Evolutionary conservation across 2,113 vertebrate genomes (phyloP), one percentile per base, ranked within the genome.

Genomic region (Erpornis zantholeuca): DNA sequence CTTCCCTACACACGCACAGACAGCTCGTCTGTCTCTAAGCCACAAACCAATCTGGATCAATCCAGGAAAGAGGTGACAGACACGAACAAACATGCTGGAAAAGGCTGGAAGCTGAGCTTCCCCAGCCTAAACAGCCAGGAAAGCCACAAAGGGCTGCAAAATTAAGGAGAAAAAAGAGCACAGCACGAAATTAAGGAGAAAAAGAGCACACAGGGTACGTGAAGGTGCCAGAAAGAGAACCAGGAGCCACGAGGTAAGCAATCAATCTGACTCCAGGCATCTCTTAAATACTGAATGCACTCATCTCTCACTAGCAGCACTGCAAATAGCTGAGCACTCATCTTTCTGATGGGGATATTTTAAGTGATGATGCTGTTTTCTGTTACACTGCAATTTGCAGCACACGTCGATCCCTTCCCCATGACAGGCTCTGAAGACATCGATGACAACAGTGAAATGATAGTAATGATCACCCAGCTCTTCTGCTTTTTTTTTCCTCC

Each of bases 341-440:
- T 94, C 88, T 95, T 88, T 86, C 56, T 78, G 92, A 94, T 72
- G 77, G 76, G 56, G 90, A 8, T 96, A 94, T 96, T 96, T 96
- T 90, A 88, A 78, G 86, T 28, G 1, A 31, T 66, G 94, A 52
- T 82, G 69, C 86, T 86, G 92, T 80, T 95, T 90, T 57, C 88
- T 86, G 76, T 84, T 93, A 70, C 85, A 64, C 54, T 44, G 66
- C 92, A 76, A 88, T 90, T 72, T 90, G 85, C 83, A 91, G 95
- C 73, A 78, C 83, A 50, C 78, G 52, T 61, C 4, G 21, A 96
- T 65, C 85, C 63, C 64, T 82, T 89, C 77, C 91, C 76, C 47
- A 3, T 11, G 60, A 90, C 92, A 64, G 71, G 85, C 90, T 79
- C 92, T 71, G 23, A 57, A 88, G 91, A 83, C 11, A 0, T 28